Base-by-base conservation (phyloP, 2,888 invertebrate genomes). In the Chrysolina americana region DNA sequence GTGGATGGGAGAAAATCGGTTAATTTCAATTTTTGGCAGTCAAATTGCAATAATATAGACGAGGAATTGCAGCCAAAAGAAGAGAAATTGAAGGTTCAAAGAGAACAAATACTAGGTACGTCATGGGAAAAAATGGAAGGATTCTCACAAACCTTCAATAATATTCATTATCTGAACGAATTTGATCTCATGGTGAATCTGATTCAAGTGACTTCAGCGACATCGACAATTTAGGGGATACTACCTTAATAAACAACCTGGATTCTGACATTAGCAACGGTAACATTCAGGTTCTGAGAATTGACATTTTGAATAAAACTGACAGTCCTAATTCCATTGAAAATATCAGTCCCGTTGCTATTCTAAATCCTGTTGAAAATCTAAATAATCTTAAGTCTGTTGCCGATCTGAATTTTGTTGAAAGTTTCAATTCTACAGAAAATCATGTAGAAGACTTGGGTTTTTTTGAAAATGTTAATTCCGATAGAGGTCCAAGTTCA, bases 21-120 rank as follows among this genome's bases (percentile, higher is more conserved):
- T 15, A 64, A 64, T 64, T 64, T 64, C 41, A 36, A 64, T 64
- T 64, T 64, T 64, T 64, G 64, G 64, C 21, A 64, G 36, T 36
- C 36, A 64, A 64, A 64, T 64, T 64, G 64, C 21, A 64, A 64
- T 41, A 64, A 21, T 64, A 64, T 41, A 41, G 64, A 28, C 36
- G 15, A 64, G 36, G 36, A 64, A 64, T 64, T 15, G 36, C 64
- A 64, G 13, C 36, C 21, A 64, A 41, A 64, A 15, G 41, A 59
- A 2, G 59, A 59, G 1, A 28, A 36, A 21, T 36, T 6, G 41
- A 5, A 64, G 64, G 13, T 41, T 41, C 64, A 64, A 11, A 64
- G 15, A 64, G 6, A 28, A 28, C 11, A 21, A 28, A 64, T 64
- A 47, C 47, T 15, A 5, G 47, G 47, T 47, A 47, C 47, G 47